These are phyloP conservation scores for Gryllus bimaculatus DNA, from an alignment of 1,140 invertebrate genomes.

Conservation along the genomic window DNA sequence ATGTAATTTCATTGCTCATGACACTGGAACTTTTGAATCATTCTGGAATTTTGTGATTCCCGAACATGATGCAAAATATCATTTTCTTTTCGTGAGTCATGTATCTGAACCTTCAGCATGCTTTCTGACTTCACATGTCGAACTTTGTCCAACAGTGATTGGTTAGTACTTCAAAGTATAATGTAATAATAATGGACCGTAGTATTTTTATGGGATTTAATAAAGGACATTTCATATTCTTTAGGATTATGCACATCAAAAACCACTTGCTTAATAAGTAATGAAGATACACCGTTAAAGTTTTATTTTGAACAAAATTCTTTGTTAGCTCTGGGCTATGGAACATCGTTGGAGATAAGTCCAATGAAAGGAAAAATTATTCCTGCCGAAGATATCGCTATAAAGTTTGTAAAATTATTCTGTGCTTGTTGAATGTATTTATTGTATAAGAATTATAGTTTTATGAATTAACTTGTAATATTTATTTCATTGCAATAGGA, in stretches of 20 bases:
- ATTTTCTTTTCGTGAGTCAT: conserved; percentile 34
- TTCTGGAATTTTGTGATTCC: conserved; percentile 37
- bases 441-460: not conserved
- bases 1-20: conserved; percentile 34
- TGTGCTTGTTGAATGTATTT: not conserved
- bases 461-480: not conserved
- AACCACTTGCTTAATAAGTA: conserved; percentile 30
- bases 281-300: conserved; percentile 31
- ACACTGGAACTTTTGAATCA: conserved; percentile 34
- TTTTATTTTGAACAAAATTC: conserved; percentile 31
- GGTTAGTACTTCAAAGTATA: conserved; percentile 19
- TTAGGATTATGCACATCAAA: conserved; percentile 26
- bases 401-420: not conserved
- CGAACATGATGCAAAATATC: conserved; percentile 31
- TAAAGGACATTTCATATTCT: not conserved
- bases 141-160: conserved; percentile 31
- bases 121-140: conserved; percentile 29
- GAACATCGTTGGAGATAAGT: conserved; percentile 30
- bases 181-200: not conserved
- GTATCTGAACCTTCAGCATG: conserved; percentile 34
- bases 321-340: conserved; percentile 31
- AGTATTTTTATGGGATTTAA: too few relatives aligned
- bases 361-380: conserved; percentile 26
- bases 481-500: not conserved
- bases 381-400: not conserved